Percentiles rank a stretch among this genome's conserved stretches.
Evolutionary conservation across 2,113 vertebrate species (phyloP).

Genomic region (Setophaga coronata): DNA sequence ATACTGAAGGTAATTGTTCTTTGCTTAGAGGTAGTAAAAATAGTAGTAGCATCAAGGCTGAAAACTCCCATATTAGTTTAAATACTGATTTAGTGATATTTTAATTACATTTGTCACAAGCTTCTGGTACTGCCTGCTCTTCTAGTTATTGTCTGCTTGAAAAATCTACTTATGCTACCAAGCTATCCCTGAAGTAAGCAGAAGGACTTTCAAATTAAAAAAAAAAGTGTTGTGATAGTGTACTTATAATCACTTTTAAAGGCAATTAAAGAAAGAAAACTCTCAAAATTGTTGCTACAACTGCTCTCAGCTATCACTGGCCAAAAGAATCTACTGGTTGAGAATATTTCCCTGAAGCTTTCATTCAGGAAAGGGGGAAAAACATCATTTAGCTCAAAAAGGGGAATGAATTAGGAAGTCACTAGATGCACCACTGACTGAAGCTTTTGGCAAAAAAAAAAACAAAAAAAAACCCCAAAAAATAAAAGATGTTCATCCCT

Average conservation of each 20-base stretch:
- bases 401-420: rapidly evolving
- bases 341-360: not conserved
- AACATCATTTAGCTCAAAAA: not conserved
- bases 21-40: not conserved
- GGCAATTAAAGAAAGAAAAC: not conserved
- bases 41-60: not conserved
- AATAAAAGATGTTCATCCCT: not conserved
- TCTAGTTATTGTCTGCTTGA: not conserved
- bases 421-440: not conserved
- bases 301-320: not conserved
- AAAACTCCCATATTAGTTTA: not conserved
- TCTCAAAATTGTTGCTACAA: not conserved
- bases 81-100: not conserved
- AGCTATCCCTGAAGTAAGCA: not conserved
- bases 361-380: not conserved
- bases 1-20: not conserved
- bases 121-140: not conserved
- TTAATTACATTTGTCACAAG: not conserved
- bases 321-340: not conserved
- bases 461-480: not conserved
- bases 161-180: not conserved
- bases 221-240: not conserved
- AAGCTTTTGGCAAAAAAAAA: rapidly evolving
- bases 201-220: not conserved
- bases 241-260: not conserved